Evolutionary conservation across 2,113 vertebrate genomes (phyloP).

Genomic region (Chauna torquata): DNA sequence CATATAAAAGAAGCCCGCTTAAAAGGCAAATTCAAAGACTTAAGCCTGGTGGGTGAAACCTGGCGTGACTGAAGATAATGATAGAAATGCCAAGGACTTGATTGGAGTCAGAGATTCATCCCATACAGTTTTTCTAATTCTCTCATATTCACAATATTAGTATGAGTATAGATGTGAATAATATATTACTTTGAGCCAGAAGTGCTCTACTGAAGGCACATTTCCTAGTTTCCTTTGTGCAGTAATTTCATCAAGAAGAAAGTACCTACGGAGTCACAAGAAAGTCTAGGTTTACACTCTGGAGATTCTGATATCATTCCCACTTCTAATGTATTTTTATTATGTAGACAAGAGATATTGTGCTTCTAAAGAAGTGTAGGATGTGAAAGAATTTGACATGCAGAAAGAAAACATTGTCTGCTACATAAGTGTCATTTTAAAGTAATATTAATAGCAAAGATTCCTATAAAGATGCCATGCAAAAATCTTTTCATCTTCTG

Average conservation of each 20-base stretch:
- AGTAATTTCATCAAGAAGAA: background rate
- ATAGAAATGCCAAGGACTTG: background rate
- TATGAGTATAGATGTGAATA: background rate
- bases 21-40: slow-evolving; percentile 23
- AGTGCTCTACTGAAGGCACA: background rate
- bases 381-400: background rate
- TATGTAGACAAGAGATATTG: background rate
- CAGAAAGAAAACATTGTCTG: background rate
- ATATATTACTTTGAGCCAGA: background rate
- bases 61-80: background rate
- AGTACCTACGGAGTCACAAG: background rate
- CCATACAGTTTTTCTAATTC: background rate
- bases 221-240: background rate
- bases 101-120: background rate
- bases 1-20: background rate
- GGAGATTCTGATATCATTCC: background rate
- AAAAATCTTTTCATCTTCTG: background rate
- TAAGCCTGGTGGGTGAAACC: background rate
- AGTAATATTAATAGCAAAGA: background rate
- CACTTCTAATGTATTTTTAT: background rate
- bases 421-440: background rate
- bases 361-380: background rate
- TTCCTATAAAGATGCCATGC: background rate
- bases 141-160: background rate
- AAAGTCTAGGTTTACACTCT: background rate